These are phyloP conservation scores for Probaryconus sp. DNA, from an alignment of 1,140 invertebrate species.

Conservation along the genomic window DNA sequence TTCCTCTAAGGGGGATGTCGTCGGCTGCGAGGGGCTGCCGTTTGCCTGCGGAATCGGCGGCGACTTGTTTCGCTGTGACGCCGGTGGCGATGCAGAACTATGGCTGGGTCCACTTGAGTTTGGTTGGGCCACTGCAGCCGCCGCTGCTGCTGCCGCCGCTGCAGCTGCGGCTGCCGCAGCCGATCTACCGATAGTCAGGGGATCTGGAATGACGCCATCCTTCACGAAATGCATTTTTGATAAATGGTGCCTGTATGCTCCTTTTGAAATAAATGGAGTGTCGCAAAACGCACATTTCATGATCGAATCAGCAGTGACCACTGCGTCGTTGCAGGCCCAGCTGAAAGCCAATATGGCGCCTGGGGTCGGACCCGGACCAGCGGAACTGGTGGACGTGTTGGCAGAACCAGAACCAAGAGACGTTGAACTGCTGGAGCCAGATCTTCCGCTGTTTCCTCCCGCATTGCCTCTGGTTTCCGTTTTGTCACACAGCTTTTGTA, in stretches of 20 bases:
- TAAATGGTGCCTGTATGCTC: constrained; percentile 96
- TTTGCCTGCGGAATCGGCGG: constrained; percentile 79
- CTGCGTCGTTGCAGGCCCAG: constrained; percentile 95
- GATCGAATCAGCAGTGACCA: constrained; percentile 89
- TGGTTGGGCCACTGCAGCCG: constrained; percentile 79
- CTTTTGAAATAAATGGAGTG: constrained; percentile 97
- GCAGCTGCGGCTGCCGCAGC: constrained; percentile 71
- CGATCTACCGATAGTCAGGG: constrained; percentile 80
- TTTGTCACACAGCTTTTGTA: constrained; percentile 97
- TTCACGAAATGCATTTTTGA: constrained; percentile 98
- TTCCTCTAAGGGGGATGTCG: constrained; percentile 85
- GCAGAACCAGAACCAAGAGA: constrained; percentile 53
- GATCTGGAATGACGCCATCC: constrained; percentile 89
- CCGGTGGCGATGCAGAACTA: constrained; percentile 70
- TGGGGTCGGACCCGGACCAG: constrained; percentile 80
- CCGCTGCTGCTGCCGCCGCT: constrained; percentile 71
- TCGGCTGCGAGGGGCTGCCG: constrained; percentile 75
- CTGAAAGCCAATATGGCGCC: constrained; percentile 93
- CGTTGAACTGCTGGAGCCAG: constrained; percentile 58
- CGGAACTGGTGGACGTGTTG: constrained; percentile 59
- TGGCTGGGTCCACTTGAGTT: constrained; percentile 70
- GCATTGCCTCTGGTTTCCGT: constrained; percentile 84
- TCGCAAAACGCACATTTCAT: constrained; percentile 98
- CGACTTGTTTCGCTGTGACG: constrained; percentile 76
- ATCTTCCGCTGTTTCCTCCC: constrained; percentile 52